phyloP scores from a whole-genome alignment of 2,888 invertebrate species.

The Cremastinae sp. region DNA sequence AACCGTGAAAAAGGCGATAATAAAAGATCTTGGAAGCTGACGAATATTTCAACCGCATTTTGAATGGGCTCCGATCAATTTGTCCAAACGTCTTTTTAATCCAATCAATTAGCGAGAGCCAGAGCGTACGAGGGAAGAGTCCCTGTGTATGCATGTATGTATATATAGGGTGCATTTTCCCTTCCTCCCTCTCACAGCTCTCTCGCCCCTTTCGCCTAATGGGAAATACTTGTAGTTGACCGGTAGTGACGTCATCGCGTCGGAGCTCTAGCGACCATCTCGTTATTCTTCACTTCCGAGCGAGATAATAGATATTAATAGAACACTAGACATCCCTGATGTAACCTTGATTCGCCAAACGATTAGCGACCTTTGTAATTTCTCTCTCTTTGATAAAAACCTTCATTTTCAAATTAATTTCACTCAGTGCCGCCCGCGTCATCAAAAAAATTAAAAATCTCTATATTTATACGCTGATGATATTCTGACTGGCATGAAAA shows the following conservation, averaged over 20 bases:
- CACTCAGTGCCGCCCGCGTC: too few species aligned
- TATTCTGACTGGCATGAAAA: too few species aligned
- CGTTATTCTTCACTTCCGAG: slow-evolving; percentile 71
- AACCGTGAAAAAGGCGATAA: too few species aligned
- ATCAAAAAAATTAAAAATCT: too few species aligned
- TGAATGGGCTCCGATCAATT: slow-evolving; percentile 71
- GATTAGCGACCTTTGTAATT: slow-evolving; percentile 8
- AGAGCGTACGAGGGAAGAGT: slow-evolving; percentile 41
- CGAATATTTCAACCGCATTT: slow-evolving; percentile 40
- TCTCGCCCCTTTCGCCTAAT: slow-evolving; percentile 68
- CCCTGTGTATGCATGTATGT: not conserved
- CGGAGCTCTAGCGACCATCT: slow-evolving; percentile 53
- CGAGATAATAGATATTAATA: slow-evolving; percentile 78
- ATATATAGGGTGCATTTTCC: slow-evolving; percentile 30
- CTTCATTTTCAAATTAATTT: too few species aligned
- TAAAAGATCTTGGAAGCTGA: slow-evolving; percentile 18
- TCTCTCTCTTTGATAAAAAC: not conserved
- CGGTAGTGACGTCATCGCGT: slow-evolving; percentile 77
- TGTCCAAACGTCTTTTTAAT: slow-evolving; percentile 78
- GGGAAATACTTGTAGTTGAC: slow-evolving; percentile 80
- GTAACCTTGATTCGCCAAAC: slow-evolving; percentile 27
- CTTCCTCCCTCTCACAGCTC: not conserved
- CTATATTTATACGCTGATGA: too few species aligned
- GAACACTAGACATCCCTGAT: slow-evolving; percentile 58
- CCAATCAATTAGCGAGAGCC: slow-evolving; percentile 76